Conservation (phyloP, 2,113 vertebrate genomes). For the Herpailurus yagouaroundi region DNA sequence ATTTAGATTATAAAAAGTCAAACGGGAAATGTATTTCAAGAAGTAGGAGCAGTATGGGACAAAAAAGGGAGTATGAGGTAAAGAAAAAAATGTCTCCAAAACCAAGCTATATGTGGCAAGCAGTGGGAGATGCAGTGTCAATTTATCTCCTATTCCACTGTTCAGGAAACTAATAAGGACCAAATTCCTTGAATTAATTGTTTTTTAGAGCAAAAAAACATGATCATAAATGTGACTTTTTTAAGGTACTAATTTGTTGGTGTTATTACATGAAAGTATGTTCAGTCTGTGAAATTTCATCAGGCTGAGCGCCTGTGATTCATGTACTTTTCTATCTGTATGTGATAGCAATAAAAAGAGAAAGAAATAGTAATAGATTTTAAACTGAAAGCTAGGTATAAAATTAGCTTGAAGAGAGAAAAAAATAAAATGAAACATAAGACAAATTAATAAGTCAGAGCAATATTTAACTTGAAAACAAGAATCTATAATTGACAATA, state of each 20-base stretch:
- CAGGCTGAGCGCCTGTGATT: neutral
- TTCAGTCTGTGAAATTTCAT: neutral
- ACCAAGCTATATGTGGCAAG: neutral
- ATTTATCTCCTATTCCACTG: neutral
- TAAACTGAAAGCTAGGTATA: neutral
- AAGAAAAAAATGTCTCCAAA: neutral
- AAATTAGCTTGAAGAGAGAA: neutral
- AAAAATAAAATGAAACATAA: neutral
- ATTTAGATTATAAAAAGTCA: conserved; percentile 21
- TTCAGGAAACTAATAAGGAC: neutral
- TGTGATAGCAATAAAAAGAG: neutral
- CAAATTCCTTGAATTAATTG: neutral
- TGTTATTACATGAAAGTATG: neutral
- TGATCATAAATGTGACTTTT: neutral
- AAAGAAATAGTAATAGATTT: neutral
- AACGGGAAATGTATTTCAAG: neutral
- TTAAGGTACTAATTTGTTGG: neutral
- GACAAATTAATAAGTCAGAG: neutral
- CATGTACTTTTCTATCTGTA: neutral
- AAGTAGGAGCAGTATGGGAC: neutral
- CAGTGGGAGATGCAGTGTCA: neutral
- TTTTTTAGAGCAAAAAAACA: neutral
- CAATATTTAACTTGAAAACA: neutral
- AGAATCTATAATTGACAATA: neutral
- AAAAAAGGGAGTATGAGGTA: neutral